Evolutionary conservation across 2,797 vertebrate species (phyloP).

Genomic region (Smutsia gigantea): DNA sequence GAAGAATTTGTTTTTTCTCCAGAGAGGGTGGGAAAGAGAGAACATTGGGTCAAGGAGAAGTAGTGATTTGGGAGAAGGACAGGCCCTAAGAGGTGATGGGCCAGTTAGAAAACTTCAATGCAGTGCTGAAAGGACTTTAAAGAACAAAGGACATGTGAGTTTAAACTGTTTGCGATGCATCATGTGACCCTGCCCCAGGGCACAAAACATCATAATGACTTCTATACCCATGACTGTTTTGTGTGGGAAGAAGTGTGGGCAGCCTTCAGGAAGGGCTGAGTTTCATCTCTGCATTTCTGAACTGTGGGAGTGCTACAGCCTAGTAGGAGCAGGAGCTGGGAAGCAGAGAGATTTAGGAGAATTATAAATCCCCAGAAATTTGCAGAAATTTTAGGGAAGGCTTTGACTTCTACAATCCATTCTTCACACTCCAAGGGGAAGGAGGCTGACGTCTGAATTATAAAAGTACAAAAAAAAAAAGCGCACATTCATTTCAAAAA

Average conservation of each 20-base stretch:
- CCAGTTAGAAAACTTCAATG: background rate
- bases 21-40: background rate
- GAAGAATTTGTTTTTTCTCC: background rate
- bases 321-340: background rate
- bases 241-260: slow-evolving; percentile 41
- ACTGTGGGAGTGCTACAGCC: background rate
- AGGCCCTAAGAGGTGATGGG: background rate
- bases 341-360: background rate
- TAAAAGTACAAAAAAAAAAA: background rate
- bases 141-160: background rate
- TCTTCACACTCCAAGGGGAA: background rate
- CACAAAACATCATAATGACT: background rate
- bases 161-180: background rate
- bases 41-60: background rate
- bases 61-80: background rate
- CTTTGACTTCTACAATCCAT: background rate
- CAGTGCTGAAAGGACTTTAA: background rate
- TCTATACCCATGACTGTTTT: background rate
- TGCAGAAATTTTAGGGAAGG: slow-evolving; percentile 1
- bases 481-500: slow-evolving; percentile 6
- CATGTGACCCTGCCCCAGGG: background rate
- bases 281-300: slow-evolving; percentile 24
- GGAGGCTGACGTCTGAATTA: background rate
- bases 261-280: background rate
- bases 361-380: background rate